Base-by-base conservation (phyloP, 2,113 vertebrate genomes). In the Eonycteris spelaea region DNA sequence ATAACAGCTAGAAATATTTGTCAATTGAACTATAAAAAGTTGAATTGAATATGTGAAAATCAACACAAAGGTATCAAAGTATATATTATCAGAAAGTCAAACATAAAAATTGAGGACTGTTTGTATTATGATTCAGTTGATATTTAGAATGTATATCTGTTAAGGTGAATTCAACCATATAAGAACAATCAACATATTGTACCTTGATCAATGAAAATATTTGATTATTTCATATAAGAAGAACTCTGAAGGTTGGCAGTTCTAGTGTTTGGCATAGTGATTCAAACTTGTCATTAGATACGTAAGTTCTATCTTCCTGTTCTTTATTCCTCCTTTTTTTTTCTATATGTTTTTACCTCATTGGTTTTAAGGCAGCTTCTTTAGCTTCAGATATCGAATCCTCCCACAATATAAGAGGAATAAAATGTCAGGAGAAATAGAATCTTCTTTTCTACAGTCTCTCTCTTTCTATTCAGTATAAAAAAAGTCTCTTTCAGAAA, bases 31-130 rank as follows among this genome's bases (percentile, higher is more conserved):
- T 65, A 84, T 35, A 6, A 40, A 26, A 70, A 79, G 9, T 19
- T 94, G 59, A 90, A 82, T 96, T 90, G 80, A 71, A 30, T n/a
- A 55, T 40, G 1, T 89, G 40, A 74, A 88, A 86, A 51, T 45
- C 59, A 89, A 22, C 71, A 61, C n/a, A 84, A 35, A 12, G 1
- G 12, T 83, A 70, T 70, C 24, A 77, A 70, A 45, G 6, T 38
- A 40, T 26, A 1, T 11, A 55, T 68, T 85, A 53, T 55, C 5
- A 15, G 48, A 77, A 78, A 48, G 43, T 35, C 61, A 71, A 61
- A 51, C 9, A 80, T 28, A 22, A 88, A 95, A 90, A 43, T 5
- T 51, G 48, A 84, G 12, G 57, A 35, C 40, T 1, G 74, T n/a
- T 4, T 59, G 16, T n/a, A 53, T 26, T 48, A 48, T 35, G n/a